Base-by-base conservation (phyloP, 2,113 vertebrate species). In the Lophochroa leadbeateri region DNA sequence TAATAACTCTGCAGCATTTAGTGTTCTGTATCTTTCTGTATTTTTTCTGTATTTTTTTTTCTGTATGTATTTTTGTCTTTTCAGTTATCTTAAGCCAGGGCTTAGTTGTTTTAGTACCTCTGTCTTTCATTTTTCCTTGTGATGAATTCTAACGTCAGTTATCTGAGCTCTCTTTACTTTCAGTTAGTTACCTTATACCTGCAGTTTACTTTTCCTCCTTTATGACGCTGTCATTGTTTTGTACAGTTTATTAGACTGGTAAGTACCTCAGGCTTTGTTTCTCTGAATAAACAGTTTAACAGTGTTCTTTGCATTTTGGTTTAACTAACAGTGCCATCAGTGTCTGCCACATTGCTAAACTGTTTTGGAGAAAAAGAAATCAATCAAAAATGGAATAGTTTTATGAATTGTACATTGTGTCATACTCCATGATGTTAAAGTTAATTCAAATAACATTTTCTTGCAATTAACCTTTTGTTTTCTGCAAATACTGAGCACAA, bases 181-280 rank as follows among this genome's bases (percentile, higher is more conserved):
- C 94, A 97, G 91, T 97, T 98, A 97, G 97, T 98, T 95, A 95
- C 96, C 88, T 98, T 98, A 97, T 97, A 96, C 97, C 97, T 98
- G 97, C 97, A 98, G 98, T 98, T 98, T 97, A 88, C 96, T 96
- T 98, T 98, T 97, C 97, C 96, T 98, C 96, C 95, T 98, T 97
- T 98, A 97, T 98, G 98, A 97, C 97, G 97, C 97, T 99, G 97
- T 98, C 97, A 96, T 97, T 98, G 96, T 97, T 98, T 98, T 98
- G 96, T 98, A 93, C 99, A 99, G 99, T 99, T 99, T 99, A 99
- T 99, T 98, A 99, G 98, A 97, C 97, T 99, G 99, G 99, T 99
- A 98, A 99, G 99, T 99, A 99, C 96, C 86, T 83, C 80, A 96
- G 96, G 86, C 85, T 82, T 97, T 96, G 94, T 98, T 97, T 85